These are phyloP conservation scores for Chamaetylas fuelleborni DNA, from an alignment of 2,113 vertebrate species.

Conservation along the genomic window DNA sequence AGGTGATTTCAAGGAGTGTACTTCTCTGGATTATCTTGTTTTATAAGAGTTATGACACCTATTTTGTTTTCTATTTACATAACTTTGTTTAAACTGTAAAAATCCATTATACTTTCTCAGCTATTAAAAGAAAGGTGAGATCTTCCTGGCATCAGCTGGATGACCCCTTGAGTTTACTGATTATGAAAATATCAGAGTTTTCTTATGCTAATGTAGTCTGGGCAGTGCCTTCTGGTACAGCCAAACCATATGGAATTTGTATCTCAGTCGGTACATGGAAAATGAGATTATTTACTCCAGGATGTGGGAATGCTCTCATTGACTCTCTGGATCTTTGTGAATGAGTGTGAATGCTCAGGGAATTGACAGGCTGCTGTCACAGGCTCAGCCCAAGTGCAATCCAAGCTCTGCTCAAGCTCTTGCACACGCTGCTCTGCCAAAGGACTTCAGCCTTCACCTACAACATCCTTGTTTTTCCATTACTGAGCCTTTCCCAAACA, in stretches of 20 bases:
- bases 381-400: neutral
- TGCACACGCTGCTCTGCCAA: slow-evolving; percentile 36
- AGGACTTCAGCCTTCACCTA: slow-evolving; percentile 55
- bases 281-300: neutral
- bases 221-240: neutral
- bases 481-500: slow-evolving; percentile 32
- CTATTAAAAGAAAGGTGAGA: neutral
- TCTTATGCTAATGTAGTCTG: neutral
- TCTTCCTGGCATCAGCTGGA: neutral
- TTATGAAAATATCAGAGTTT: neutral
- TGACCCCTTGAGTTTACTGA: neutral
- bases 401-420: slow-evolving; percentile 54
- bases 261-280: neutral
- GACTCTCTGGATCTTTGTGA: slow-evolving; percentile 23
- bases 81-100: neutral
- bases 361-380: slow-evolving; percentile 29
- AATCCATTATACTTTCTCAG: neutral
- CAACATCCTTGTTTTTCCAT: slow-evolving; percentile 56
- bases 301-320: neutral
- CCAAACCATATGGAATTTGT: slow-evolving; percentile 26
- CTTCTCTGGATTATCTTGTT: slow-evolving; percentile 15
- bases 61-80: neutral
- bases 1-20: slow-evolving; percentile 3
- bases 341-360: neutral
- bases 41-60: neutral